Percentiles rank a stretch among this genome's conserved stretches.
Conservation (phyloP, 2,888 invertebrate species). For the Tipula confusa region DNA sequence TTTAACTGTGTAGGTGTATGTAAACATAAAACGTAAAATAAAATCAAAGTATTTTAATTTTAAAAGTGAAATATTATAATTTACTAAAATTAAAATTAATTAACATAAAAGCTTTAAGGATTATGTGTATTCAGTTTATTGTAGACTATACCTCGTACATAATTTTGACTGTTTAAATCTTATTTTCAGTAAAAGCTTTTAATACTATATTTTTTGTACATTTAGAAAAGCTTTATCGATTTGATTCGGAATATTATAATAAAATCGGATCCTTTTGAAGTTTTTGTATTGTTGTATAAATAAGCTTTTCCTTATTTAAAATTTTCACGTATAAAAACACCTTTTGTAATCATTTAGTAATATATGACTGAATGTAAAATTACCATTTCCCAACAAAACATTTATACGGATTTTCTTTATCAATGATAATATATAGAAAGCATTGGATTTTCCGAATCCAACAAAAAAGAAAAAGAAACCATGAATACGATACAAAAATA, state of each 20-base stretch:
- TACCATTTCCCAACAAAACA: not conserved
- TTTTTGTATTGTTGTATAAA: not conserved
- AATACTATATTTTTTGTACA: not conserved
- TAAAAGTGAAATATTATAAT: not conserved
- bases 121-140: not conserved
- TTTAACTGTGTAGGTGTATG: not conserved
- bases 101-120: conserved; percentile 12
- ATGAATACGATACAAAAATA: not conserved
- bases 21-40: not conserved
- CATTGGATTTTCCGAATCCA: not conserved
- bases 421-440: not conserved
- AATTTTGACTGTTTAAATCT: not conserved
- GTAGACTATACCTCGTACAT: not conserved
- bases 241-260: not conserved
- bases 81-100: not conserved
- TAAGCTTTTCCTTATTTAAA: not conserved
- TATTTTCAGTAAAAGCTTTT: not conserved
- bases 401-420: not conserved
- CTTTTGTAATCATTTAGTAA: not conserved
- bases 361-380: not conserved
- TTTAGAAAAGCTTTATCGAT: not conserved
- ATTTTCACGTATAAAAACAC: not conserved
- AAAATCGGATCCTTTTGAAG: not conserved
- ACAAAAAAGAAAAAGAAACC: not conserved
- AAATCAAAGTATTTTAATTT: not conserved